A percentile compares a stretch with the other conserved stretches of the same genome.
Evolutionary conservation across 2,797 vertebrate species (phyloP).

Genomic region (Martes flavigula): DNA sequence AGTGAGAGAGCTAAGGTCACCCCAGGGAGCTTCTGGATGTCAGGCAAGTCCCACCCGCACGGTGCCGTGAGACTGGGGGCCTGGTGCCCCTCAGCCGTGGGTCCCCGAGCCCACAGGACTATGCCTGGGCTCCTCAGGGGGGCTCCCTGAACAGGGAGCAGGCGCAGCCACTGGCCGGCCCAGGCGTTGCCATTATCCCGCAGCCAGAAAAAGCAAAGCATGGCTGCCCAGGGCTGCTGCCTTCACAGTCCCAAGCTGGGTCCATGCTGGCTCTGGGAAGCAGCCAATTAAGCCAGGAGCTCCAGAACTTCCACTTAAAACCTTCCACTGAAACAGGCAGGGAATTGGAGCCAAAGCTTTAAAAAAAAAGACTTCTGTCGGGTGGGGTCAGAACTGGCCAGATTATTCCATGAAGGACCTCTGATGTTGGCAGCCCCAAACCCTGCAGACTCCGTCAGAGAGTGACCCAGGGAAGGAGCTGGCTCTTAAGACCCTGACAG

Average conservation of each 20-base stretch:
- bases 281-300: background rate
- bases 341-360: background rate
- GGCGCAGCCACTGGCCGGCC: background rate
- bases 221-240: background rate
- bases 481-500: background rate
- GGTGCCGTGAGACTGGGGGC: background rate
- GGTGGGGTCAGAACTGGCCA: background rate
- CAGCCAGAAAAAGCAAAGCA: background rate
- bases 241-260: too few relatives aligned
- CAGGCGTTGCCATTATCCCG: background rate
- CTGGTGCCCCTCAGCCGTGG: rapidly evolving
- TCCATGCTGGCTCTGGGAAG: background rate
- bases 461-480: background rate
- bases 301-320: background rate
- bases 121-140: background rate
- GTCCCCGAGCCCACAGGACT: background rate
- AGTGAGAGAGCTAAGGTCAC: background rate
- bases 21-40: background rate
- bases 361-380: background rate
- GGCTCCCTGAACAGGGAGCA: background rate
- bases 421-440: too few relatives aligned
- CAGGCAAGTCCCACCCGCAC: background rate
- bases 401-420: background rate
- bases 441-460: background rate
- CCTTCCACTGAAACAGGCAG: background rate